Percentiles rank a stretch among this genome's conserved stretches.
These are phyloP conservation scores for Zaprionus camerounensis DNA, from an alignment of 1,140 invertebrate genomes.

Conservation along the genomic window DNA sequence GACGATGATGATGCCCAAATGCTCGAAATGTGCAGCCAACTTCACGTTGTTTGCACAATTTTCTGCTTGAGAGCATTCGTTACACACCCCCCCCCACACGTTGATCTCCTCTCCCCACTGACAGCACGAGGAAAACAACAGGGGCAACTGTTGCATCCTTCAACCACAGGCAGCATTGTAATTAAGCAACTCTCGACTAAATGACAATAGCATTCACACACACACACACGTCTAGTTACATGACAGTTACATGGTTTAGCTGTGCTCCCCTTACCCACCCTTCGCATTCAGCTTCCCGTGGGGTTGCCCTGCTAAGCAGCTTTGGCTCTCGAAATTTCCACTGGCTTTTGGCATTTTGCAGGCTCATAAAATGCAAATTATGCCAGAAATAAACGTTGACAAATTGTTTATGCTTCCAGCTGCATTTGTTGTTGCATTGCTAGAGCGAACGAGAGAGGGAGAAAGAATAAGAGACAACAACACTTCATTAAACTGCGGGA, in stretches of 20 bases:
- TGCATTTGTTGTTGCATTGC: neutral
- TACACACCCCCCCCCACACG: neutral
- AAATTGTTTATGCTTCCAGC: slow-evolving; percentile 45
- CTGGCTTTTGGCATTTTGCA: slow-evolving; percentile 23
- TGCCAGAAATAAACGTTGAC: slow-evolving; percentile 50
- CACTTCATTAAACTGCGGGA: neutral
- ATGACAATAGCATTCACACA: slow-evolving; percentile 44
- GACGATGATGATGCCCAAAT: slow-evolving; percentile 8
- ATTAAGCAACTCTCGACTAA: slow-evolving; percentile 58
- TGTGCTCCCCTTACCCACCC: neutral
- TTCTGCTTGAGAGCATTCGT: slow-evolving; percentile 36
- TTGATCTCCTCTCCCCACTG: neutral
- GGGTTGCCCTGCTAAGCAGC: neutral
- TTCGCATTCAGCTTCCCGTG: neutral
- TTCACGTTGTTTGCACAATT: slow-evolving; percentile 46
- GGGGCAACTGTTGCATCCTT: slow-evolving; percentile 47
- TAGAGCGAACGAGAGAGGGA: neutral
- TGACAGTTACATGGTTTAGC: slow-evolving; percentile 41
- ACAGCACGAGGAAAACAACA: slow-evolving; percentile 2
- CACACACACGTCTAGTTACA: slow-evolving; percentile 12
- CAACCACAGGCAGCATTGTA: slow-evolving; percentile 29
- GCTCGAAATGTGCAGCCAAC: slow-evolving; percentile 20
- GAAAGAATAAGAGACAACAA: neutral
- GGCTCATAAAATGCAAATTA: slow-evolving; percentile 52
- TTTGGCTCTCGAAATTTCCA: slow-evolving; percentile 7